Evolutionary conservation across 2,888 invertebrate species (phyloP).

Genomic region (Neoitamus cyanurus): DNA sequence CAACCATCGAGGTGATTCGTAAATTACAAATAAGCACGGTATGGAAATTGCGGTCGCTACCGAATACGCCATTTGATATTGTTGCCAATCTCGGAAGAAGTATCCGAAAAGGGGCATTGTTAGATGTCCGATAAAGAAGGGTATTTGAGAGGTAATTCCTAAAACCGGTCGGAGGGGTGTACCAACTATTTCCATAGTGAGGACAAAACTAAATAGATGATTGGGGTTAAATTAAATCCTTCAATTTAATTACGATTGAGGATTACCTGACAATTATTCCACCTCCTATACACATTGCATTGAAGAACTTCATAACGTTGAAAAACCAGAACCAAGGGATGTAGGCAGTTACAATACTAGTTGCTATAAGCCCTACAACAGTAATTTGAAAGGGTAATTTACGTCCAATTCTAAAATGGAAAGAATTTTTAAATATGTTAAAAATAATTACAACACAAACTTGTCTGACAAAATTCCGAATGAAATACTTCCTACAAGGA

Average conservation of each 20-base stretch:
- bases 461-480: conserved; percentile 80
- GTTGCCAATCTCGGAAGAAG: conserved; percentile 75
- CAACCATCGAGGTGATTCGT: conserved; percentile 85
- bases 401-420: conserved; percentile 74
- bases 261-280: conserved; percentile 75
- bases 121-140: conserved; percentile 75
- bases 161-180: conserved; percentile 64
- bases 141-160: conserved; percentile 73
- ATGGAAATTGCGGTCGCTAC: conserved; percentile 72
- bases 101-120: conserved; percentile 72
- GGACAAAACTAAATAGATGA: conserved; percentile 69
- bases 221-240: too few relatives aligned
- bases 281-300: conserved; percentile 80
- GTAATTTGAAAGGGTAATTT: conserved; percentile 77
- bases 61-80: conserved; percentile 75
- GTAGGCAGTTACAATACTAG: conserved; percentile 76
- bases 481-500: conserved; percentile 77
- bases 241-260: too few relatives aligned
- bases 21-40: conserved; percentile 75
- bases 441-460: conserved; percentile 63
- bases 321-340: conserved; percentile 74
- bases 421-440: neutral
- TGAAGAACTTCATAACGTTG: conserved; percentile 74
- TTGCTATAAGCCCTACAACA: conserved; percentile 75
- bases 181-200: conserved; percentile 74